A percentile compares a stretch with the other conserved stretches of the same genome.
These are phyloP conservation scores for Solenodon paradoxus DNA, from an alignment of 2,113 vertebrate species.

Conservation along the genomic window DNA sequence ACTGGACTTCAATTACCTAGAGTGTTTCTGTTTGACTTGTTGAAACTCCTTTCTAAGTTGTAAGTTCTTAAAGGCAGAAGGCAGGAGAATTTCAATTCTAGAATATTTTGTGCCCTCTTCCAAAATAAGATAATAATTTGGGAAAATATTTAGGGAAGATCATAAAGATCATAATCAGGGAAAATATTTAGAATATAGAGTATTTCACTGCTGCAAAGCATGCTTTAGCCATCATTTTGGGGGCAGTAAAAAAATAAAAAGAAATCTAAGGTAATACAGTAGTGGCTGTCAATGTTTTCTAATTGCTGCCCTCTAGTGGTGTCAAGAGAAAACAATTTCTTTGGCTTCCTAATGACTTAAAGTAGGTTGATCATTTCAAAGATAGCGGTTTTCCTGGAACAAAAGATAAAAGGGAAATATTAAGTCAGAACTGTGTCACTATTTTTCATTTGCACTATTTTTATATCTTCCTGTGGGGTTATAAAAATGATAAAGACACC, in stretches of 20 bases:
- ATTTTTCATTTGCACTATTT: not conserved
- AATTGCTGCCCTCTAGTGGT: constrained; percentile 42
- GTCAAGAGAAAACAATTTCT: not conserved
- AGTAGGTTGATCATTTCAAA: too few species aligned
- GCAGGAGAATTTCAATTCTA: not conserved
- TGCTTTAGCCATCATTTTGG: not conserved
- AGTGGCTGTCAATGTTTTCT: not conserved
- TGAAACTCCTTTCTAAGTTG: not conserved
- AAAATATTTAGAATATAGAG: not conserved
- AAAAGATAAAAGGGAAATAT: not conserved
- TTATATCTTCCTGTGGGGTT: not conserved
- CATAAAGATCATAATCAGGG: too few species aligned
- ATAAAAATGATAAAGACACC: not conserved
- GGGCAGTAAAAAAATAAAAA: not conserved
- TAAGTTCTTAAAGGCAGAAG: not conserved
- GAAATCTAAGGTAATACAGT: not conserved
- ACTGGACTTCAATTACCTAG: not conserved
- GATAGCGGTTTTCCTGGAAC: not conserved
- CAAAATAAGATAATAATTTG: not conserved
- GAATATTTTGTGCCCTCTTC: not conserved
- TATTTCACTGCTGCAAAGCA: not conserved
- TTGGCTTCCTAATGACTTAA: too few species aligned
- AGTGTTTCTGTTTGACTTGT: not conserved
- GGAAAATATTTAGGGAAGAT: too few species aligned
- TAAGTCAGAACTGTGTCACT: not conserved